Conservation (phyloP, 2,113 vertebrate genomes). For the Garra rufa region DNA sequence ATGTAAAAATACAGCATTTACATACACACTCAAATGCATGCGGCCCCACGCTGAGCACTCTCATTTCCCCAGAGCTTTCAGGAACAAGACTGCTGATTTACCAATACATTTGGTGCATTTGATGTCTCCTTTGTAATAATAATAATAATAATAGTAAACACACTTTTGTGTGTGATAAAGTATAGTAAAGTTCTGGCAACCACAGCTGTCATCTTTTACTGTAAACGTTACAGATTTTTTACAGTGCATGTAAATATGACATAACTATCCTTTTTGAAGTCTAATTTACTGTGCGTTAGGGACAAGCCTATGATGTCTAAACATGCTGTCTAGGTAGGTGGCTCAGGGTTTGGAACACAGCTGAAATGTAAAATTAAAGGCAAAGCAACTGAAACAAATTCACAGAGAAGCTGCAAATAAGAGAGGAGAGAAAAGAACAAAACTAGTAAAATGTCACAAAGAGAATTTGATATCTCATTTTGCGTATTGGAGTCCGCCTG, state of each 20-base stretch:
- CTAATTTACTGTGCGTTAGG: not conserved
- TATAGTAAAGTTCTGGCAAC: not conserved
- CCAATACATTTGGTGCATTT: not conserved
- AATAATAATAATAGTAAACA: not conserved
- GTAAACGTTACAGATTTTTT: not conserved
- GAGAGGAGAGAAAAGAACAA: not conserved
- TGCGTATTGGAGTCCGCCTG: not conserved
- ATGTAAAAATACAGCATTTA: slow-evolving; percentile 60
- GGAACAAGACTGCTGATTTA: slow-evolving; percentile 23
- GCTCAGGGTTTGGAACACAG: not conserved
- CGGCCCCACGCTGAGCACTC: slow-evolving; percentile 40
- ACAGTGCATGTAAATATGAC: not conserved
- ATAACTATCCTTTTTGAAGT: not conserved
- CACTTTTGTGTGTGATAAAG: too few relatives aligned
- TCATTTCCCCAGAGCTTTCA: slow-evolving; percentile 8
- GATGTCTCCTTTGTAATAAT: not conserved
- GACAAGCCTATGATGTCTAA: not conserved
- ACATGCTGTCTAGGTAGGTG: not conserved
- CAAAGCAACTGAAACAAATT: not conserved
- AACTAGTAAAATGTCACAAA: not conserved
- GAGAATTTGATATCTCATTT: slow-evolving; percentile 3
- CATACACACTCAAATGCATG: slow-evolving; percentile 61
- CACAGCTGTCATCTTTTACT: not conserved
- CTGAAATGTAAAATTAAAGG: not conserved
- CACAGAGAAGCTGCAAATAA: not conserved